A percentile compares a stretch with the other conserved stretches of the same genome.
These are phyloP conservation scores for Parascotia fuliginaria DNA, from an alignment of 2,888 invertebrate species.

Conservation along the genomic window DNA sequence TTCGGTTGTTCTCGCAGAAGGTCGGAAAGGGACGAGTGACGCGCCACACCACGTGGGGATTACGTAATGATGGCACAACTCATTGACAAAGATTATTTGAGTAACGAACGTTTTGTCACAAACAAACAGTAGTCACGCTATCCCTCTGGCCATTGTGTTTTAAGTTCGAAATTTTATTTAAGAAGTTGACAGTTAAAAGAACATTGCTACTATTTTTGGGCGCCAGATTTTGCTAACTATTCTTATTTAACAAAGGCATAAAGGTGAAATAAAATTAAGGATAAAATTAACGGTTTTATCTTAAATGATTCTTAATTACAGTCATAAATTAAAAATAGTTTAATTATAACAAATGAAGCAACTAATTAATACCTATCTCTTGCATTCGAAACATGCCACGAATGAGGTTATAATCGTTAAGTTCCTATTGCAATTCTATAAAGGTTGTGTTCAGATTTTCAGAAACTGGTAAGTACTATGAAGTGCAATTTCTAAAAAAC, in stretches of 20 bases:
- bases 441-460: no score
- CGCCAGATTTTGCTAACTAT: not conserved
- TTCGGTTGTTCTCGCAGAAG: constrained; percentile 61
- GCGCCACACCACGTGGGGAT: constrained; percentile 74
- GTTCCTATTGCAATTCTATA: not conserved
- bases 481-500: no score
- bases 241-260: not conserved
- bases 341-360: not conserved
- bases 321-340: not conserved
- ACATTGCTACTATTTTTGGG: not conserved
- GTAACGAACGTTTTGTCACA: constrained; percentile 54
- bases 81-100: constrained; percentile 82
- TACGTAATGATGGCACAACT: constrained; percentile 78
- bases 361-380: not conserved
- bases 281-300: not conserved
- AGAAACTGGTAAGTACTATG: not conserved
- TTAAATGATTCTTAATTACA: not conserved
- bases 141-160: constrained; percentile 10
- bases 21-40: constrained; percentile 62
- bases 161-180: no score
- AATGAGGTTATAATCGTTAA: not conserved
- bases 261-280: not conserved
- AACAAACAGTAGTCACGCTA: constrained; percentile 42
- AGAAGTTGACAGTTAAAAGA: no score
- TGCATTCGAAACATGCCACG: not conserved